phyloP scores from a whole-genome alignment of 2,113 vertebrate genomes.

The Thalassarche chlororhynchos region DNA sequence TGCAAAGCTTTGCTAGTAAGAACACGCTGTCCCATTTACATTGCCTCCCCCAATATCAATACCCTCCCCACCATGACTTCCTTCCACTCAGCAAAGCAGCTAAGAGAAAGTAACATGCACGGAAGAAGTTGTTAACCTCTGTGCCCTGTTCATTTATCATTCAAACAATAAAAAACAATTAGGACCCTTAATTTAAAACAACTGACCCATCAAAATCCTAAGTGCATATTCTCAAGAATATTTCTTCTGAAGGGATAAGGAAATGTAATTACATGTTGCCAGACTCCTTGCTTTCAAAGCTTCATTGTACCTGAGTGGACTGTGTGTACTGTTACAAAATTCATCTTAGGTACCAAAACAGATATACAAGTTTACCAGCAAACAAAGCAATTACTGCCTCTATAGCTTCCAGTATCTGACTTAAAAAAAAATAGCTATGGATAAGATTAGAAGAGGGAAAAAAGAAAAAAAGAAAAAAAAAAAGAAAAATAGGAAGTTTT shows the following conservation, averaged over 20 bases:
- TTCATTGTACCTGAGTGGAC: neutral
- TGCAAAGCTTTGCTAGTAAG: neutral
- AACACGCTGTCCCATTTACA: neutral
- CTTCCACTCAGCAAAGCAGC: neutral
- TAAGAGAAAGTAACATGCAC: neutral
- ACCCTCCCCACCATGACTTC: neutral
- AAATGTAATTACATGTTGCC: slow-evolving; percentile 1
- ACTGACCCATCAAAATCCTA: slow-evolving; percentile 36
- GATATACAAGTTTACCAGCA: neutral
- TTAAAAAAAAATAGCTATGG: neutral
- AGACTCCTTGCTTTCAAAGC: neutral
- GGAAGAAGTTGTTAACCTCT: slow-evolving; percentile 32
- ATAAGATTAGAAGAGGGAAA: neutral
- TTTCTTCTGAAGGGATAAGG: neutral
- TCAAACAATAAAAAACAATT: slow-evolving; percentile 30
- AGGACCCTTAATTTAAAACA: slow-evolving; percentile 28
- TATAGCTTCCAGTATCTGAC: neutral
- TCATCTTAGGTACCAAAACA: neutral
- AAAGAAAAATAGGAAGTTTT: neutral
- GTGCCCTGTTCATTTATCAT: slow-evolving; percentile 1
- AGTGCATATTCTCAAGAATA: neutral
- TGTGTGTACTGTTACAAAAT: neutral
- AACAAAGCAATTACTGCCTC: neutral
- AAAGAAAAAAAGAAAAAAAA: no score
- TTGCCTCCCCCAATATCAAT: neutral